Evolutionary conservation across 2,113 vertebrate species (phyloP).

Genomic region (Lipotes vexillifer): DNA sequence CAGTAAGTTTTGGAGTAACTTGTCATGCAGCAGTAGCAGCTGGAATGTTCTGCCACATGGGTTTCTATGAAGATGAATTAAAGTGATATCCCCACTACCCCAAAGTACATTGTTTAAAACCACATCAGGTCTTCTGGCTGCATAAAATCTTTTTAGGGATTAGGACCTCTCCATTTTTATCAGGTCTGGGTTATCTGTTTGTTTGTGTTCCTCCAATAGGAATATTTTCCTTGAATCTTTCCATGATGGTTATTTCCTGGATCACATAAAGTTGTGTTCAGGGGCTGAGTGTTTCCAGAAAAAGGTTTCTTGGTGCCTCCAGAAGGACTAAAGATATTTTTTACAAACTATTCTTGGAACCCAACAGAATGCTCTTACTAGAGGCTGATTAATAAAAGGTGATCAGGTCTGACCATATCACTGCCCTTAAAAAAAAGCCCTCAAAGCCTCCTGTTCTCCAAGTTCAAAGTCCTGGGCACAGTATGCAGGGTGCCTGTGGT

Average conservation of each 20-base stretch:
- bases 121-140: background rate
- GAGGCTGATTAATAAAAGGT: background rate
- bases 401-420: background rate
- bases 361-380: background rate
- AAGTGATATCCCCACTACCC: background rate
- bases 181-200: background rate
- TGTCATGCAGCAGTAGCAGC: background rate
- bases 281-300: background rate
- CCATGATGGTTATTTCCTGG: background rate
- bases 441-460: background rate
- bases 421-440: background rate
- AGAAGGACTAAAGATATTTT: background rate
- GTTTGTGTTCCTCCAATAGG: background rate
- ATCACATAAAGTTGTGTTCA: background rate
- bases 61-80: background rate
- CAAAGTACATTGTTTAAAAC: background rate
- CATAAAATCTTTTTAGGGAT: background rate
- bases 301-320: conserved; percentile 3
- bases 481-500: background rate
- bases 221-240: background rate
- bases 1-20: background rate
- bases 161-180: background rate
- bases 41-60: background rate
- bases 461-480: background rate
- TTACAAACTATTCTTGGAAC: conserved; percentile 10